phyloP scores from a whole-genome alignment of 2,113 vertebrate species.

The Catharus minimus region DNA sequence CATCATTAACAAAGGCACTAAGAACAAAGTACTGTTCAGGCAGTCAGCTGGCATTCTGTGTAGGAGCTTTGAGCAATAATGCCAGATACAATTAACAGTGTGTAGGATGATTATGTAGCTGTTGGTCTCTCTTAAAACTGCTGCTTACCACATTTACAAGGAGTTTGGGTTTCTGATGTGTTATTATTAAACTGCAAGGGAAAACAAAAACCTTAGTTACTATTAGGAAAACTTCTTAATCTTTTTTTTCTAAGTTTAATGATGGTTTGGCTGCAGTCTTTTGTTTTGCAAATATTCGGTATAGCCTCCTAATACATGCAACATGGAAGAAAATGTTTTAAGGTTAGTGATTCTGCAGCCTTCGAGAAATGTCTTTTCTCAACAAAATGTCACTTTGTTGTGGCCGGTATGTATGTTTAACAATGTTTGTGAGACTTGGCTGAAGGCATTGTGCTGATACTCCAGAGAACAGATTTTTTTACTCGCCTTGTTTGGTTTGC shows the following conservation, averaged over 20 bases:
- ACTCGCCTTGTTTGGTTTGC: neutral
- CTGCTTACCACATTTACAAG: constrained; percentile 41
- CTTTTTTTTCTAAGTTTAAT: neutral
- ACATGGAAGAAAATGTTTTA: neutral
- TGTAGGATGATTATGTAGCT: constrained; percentile 73
- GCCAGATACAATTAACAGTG: constrained; percentile 68
- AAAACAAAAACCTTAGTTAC: constrained; percentile 58
- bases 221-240: constrained; percentile 1
- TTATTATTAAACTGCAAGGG: constrained; percentile 11
- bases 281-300: neutral
- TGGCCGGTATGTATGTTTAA: neutral
- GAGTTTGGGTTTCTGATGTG: constrained; percentile 62
- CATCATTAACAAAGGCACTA: constrained; percentile 50
- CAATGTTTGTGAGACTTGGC: neutral
- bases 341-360: neutral
- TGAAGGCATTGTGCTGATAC: neutral
- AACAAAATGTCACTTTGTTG: neutral
- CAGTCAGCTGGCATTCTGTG: constrained; percentile 55
- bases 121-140: constrained; percentile 52
- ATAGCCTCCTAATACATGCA: neutral
- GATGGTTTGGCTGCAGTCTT: neutral
- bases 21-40: constrained; percentile 44
- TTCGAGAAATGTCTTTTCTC: neutral
- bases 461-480: neutral
- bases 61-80: constrained; percentile 62